Evolutionary conservation across 2,888 invertebrate genomes (phyloP), one percentile per base, ranked within the genome.

Genomic region (Electrophaes corylata): DNA sequence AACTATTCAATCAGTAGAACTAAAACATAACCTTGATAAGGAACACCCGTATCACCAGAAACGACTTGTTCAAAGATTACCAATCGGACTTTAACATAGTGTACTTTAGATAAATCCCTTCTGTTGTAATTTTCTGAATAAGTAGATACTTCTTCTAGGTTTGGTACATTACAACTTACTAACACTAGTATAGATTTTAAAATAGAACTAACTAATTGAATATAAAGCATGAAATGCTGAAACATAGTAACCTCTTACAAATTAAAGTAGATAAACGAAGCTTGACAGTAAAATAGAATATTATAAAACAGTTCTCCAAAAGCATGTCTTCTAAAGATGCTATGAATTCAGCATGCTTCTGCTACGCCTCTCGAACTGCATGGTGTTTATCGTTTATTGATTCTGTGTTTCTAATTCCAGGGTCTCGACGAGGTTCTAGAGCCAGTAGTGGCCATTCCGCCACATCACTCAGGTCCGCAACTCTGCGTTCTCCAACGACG

Each of bases 381-480:
- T 11, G 16, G 37, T 14, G 1, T 6, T 0, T 19, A 14, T 39
- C 19, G 14, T 41, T 11, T 14, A 5, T 40, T 53, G 6, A 47
- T 12, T 41, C 29, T 31, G 43, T 57, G 35, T 52, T 64, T 52
- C 63, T 8, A 12, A 66, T 76, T 83, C 11, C 81, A 91, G 91
- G 91, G n/a, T 88, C 90, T 67, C 93, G 95, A 64, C 94, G 96
- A 61, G 96, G 95, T 61, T 96, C 96, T 62, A 94, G 95, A 78
- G 94, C 94, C 46, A 95, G 95, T 83, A 96, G 96, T 79, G 96
- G 95, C 70, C 95, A 95, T 54, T 96, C 96, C n/a, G 95, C 94
- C 48, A 93, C 94, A 18, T 96, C 96, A 20, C 85, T 94, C 67
- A 93, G 94, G 72, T 95, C 95, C 55, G 94, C 94, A 62, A 94